These are phyloP conservation scores for Leptinotarsa tumamoca DNA, from an alignment of 2,888 invertebrate species.

Conservation along the genomic window DNA sequence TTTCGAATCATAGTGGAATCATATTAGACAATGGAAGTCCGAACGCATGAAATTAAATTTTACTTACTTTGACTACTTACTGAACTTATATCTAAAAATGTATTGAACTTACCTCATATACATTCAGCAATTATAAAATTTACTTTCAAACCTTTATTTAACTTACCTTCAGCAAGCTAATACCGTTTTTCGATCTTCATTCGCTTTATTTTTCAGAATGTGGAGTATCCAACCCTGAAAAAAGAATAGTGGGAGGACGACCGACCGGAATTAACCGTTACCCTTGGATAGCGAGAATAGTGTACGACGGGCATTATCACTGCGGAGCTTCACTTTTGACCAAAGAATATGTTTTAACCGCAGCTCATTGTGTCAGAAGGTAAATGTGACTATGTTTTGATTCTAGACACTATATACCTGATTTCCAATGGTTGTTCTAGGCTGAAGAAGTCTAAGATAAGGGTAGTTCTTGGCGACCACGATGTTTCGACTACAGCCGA, in stretches of 20 bases:
- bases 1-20: too few species aligned
- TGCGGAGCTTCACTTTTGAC: constrained; percentile 88
- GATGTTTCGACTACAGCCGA: constrained; percentile 85
- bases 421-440: constrained; percentile 65
- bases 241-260: constrained; percentile 86
- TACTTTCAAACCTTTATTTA: not conserved
- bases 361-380: constrained; percentile 88
- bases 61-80: not conserved
- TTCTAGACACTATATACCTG: too few species aligned
- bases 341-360: constrained; percentile 86
- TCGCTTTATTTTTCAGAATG: constrained; percentile 74
- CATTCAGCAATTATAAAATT: not conserved
- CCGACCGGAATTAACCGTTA: constrained; percentile 86
- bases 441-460: constrained; percentile 82
- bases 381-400: constrained; percentile 57
- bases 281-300: constrained; percentile 88
- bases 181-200: constrained; percentile 28
- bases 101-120: not conserved
- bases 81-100: not conserved
- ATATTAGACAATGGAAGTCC: too few species aligned
- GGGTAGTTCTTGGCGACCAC: constrained; percentile 86
- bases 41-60: not conserved
- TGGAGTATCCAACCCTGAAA: constrained; percentile 86
- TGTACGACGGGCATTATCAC: constrained; percentile 90
- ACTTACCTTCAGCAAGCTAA: not conserved